Evolutionary conservation across 2,797 vertebrate genomes (phyloP), one percentile per base, ranked within the genome.

Genomic region (Serranus cabrilla): DNA sequence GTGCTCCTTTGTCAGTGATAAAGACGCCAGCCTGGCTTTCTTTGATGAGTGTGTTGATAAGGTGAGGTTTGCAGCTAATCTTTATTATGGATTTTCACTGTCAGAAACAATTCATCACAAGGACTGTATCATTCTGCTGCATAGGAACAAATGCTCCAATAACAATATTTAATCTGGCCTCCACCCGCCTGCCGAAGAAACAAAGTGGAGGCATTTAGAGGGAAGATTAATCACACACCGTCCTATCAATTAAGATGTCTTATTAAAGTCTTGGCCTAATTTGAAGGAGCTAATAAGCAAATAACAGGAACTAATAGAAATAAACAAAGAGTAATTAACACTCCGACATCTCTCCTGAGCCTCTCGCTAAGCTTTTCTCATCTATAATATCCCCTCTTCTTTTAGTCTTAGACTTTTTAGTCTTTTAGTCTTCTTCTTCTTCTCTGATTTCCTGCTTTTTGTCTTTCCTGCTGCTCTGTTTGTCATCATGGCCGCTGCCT

Each of bases 31-130:
- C 85, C 93, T 99, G 83, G 98, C 97, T 1, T 99, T 99, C 94
- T 99, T 99, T 90, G 98, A 99, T 91, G 98, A 99, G 91, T 99
- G 98, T 20, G 97, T 99, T 61, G 97, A 99, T 87, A 99, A 99
- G 96, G 98, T 99, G 96, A 95, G 96, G 18, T 76, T 52, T 20
- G 49, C 25, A 65, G 31, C 18, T 40, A 54, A 74, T 81, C 67
- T 45, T 49, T 62, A 27, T 42, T 60, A 55, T 74, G 18, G 46
- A 74, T 68, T 72, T 70, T 61, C 31, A n/a, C 56, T 78, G 71
- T 78, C 57, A 57, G 16, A 71, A 17, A 76, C 45, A 13, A 52
- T 86, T 59, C 25, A 74, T 78, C 65, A 68, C 17, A 17, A 40
- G 17, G 21, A 21, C 17, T 23, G 56, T 57, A 71, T 73, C 39